A percentile compares a stretch with the other conserved stretches of the same genome.
phyloP scores from a whole-genome alignment of 2,888 invertebrate genomes.

The Harmothoe impar region DNA sequence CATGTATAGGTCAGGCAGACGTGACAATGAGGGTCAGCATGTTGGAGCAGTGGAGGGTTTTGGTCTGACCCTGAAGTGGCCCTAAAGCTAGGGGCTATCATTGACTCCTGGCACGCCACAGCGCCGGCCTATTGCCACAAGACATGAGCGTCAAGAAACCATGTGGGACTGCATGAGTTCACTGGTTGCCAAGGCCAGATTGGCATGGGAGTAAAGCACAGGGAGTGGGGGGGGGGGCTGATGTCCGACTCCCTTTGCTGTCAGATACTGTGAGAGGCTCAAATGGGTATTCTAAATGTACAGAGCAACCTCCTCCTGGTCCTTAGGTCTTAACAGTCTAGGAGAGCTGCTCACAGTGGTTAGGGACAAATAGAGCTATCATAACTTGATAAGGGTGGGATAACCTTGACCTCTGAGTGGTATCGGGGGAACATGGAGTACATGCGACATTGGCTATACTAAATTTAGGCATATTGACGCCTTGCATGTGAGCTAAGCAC shows the following conservation, averaged over 20 bases:
- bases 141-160: conserved; percentile 42
- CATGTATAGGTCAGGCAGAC: neutral
- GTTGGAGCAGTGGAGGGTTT: neutral
- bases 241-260: neutral
- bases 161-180: conserved; percentile 12
- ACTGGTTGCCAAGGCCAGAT: neutral
- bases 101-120: conserved; percentile 44
- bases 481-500: conserved; percentile 32
- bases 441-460: neutral
- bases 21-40: conserved; percentile 18
- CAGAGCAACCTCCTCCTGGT: conserved; percentile 13
- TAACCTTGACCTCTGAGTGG: conserved; percentile 14
- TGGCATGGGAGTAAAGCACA: neutral
- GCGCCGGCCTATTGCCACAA: conserved; percentile 14
- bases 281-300: neutral
- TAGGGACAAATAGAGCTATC: neutral
- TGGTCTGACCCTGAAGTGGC: neutral
- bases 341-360: neutral
- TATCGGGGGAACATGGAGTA: neutral
- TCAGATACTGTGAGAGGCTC: neutral
- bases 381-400: neutral
- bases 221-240: too few species aligned
- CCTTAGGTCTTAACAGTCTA: neutral
- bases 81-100: neutral
- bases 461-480: conserved; percentile 11